phyloP scores from a whole-genome alignment of 2,888 invertebrate genomes.

The Onchidella celtica region DNA sequence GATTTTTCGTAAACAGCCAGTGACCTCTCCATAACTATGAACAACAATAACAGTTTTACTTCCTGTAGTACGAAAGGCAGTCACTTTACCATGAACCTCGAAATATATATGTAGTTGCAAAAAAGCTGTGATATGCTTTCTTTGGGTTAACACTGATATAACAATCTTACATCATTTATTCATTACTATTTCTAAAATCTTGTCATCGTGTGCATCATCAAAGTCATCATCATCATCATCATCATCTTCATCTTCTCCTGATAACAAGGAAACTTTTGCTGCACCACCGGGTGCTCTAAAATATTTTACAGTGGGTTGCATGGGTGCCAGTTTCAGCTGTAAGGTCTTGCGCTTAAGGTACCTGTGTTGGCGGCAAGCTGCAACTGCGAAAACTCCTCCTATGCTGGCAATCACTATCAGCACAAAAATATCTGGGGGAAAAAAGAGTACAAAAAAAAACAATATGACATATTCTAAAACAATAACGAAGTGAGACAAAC shows the following conservation, averaged over 20 bases:
- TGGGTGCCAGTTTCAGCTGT: slow-evolving; percentile 26
- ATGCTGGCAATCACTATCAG: slow-evolving; percentile 63
- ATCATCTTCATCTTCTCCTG: slow-evolving; percentile 76
- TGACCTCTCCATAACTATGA: no score
- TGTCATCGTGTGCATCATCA: slow-evolving; percentile 68
- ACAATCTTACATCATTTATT: slow-evolving; percentile 15
- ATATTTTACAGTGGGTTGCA: slow-evolving; percentile 31
- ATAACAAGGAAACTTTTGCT: slow-evolving; percentile 58
- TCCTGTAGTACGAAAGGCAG: no score
- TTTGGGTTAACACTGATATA: no score
- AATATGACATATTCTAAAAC: no score
- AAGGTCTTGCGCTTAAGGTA: slow-evolving; percentile 54
- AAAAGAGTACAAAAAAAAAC: neutral
- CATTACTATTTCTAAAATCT: slow-evolving; percentile 33
- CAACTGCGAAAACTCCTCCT: slow-evolving; percentile 66
- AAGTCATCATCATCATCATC: slow-evolving; percentile 72
- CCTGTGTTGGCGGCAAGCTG: slow-evolving; percentile 66
- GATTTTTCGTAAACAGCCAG: no score
- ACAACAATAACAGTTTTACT: no score
- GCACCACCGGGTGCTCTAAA: neutral
- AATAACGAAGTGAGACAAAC: no score
- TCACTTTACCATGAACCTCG: no score
- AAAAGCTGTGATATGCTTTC: no score
- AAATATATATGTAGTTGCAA: no score
- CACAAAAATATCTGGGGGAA: slow-evolving; percentile 67